phyloP scores from a whole-genome alignment of 2,113 vertebrate genomes.

The Calidris pygmaea region DNA sequence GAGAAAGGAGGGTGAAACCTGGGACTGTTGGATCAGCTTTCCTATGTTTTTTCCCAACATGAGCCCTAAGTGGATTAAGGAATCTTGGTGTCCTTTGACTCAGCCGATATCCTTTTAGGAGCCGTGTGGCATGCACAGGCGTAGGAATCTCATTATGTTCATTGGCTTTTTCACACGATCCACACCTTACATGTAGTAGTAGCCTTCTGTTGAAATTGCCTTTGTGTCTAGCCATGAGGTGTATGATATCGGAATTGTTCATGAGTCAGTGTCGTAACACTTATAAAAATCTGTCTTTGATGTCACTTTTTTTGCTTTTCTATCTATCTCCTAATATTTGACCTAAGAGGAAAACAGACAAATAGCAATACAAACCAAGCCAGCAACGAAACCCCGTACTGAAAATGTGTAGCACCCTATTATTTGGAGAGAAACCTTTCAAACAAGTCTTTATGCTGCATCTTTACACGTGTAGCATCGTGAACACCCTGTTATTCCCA shows the following conservation, averaged over 20 bases:
- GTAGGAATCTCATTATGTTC: not conserved
- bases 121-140: rapidly evolving
- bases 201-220: not conserved
- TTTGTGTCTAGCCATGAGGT: not conserved
- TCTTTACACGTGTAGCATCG: not conserved
- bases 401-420: not conserved
- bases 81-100: not conserved
- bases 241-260: not conserved
- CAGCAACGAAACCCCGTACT: not conserved
- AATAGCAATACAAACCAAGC: not conserved
- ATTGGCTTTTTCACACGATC: not conserved
- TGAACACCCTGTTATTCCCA: not conserved
- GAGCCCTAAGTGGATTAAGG: not conserved
- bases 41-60: not conserved
- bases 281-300: not conserved
- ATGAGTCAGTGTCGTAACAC: not conserved
- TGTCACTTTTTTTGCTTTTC: not conserved
- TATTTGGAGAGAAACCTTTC: not conserved
- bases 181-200: not conserved
- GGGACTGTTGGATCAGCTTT: not conserved
- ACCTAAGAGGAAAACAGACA: not conserved
- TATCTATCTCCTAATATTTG: not conserved
- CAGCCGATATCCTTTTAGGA: not conserved
- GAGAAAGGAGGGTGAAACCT: not conserved
- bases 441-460: not conserved